phyloP scores from a whole-genome alignment of 2,113 vertebrate genomes.

The Andinoacara biseriatus region DNA sequence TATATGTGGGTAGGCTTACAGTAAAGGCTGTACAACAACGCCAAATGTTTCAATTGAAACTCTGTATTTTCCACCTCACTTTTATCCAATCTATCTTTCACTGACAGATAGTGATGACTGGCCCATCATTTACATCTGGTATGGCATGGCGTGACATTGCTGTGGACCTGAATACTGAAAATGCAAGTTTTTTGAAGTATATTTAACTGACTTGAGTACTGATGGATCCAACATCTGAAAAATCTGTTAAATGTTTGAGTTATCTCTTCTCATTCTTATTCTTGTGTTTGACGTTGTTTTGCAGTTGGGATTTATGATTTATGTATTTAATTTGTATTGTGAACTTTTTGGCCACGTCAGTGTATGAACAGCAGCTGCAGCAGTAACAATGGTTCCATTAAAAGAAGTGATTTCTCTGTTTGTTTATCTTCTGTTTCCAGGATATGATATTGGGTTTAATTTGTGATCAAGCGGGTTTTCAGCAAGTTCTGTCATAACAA shows the following conservation, averaged over 20 bases:
- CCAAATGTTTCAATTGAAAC: conserved; percentile 46
- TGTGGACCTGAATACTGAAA: background rate
- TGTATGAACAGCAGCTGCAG: background rate
- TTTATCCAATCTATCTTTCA: conserved; percentile 15
- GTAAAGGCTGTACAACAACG: conserved; percentile 26
- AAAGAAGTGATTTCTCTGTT: background rate
- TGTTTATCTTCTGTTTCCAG: background rate
- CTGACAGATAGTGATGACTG: background rate
- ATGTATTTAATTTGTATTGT: background rate
- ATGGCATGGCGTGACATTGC: background rate
- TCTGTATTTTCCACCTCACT: conserved; percentile 44
- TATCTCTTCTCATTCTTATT: background rate
- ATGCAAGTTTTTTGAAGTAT: background rate
- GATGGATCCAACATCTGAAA: background rate
- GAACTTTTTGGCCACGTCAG: background rate
- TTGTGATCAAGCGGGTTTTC: background rate
- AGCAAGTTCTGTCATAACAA: background rate
- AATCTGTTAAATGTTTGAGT: background rate
- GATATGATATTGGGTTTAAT: background rate
- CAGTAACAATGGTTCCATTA: background rate
- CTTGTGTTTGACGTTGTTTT: background rate
- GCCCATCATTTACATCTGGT: conserved; percentile 16
- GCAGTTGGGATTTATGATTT: background rate
- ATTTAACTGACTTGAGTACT: background rate
- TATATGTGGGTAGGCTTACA: conserved; percentile 42